Base-by-base conservation (phyloP, 2,797 vertebrate species). In the Bradypodion pumilum region DNA sequence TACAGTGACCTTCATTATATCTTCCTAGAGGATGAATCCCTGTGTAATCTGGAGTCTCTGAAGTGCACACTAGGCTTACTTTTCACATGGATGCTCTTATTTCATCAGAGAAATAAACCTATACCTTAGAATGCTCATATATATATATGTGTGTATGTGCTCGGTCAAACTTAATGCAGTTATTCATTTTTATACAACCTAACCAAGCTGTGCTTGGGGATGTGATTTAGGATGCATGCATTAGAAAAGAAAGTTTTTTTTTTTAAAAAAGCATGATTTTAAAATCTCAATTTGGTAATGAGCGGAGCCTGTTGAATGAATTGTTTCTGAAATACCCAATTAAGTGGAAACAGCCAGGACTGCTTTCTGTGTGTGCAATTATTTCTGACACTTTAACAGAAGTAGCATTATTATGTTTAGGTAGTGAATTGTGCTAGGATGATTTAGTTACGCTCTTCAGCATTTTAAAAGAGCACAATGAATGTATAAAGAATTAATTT, bases 281-380 rank as follows among this genome's bases (percentile, higher is more conserved):
- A 65, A 74, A 82, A 82, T 74, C 60, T 80, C 49, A 85, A 35
- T 74, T 66, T 56, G 44, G 37, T 73, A 85, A 80, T 80, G 35
- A 74, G 59, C 32, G 29, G 44, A 80, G 27, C 35, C 63, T 44
- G n/a, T 60, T 80, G 63, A 75, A 79, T 79, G 72, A 84, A 79
- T 69, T 68, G 84, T 80, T 74, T 75, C 69, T 80, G 78, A 80
- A 85, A 80, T 37, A 68, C 46, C 37, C 78, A 75, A 68, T 69
- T 85, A 68, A 29, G 8, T 35, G 78, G 35, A 69, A 68, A 46
- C 42, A 66, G 52, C 32, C 32, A 68, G 60, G 49, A 59, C 49
- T 21, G 37, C 13, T 59, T 74, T 75, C 60, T 13, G 1, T 44
- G 7, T 1, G 27, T 79, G 72, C 78, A 85, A 75, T 85, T 85